phyloP scores from a whole-genome alignment of 2,797 vertebrate species.

The Nannoperca obscura region DNA sequence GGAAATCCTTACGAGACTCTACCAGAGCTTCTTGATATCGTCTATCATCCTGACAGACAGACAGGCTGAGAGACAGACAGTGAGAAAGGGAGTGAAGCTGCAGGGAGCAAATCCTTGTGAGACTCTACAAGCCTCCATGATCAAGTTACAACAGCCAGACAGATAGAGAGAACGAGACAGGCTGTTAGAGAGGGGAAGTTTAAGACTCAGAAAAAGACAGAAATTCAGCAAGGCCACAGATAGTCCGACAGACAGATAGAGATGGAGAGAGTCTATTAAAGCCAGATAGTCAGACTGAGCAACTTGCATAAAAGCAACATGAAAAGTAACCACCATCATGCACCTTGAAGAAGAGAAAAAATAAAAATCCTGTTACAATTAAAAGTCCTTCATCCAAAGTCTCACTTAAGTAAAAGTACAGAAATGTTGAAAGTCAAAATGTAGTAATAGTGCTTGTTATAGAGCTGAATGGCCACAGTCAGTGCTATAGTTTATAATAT shows the following conservation, averaged over 20 bases:
- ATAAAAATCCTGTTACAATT: too few relatives aligned
- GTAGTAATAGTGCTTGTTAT: too few relatives aligned
- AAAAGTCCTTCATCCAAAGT: too few relatives aligned
- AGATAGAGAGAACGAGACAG: conserved; percentile 22
- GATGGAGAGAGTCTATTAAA: neutral
- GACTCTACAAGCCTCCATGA: conserved; percentile 37
- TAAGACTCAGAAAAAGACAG: conserved; percentile 12
- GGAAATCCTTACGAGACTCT: conserved; percentile 59
- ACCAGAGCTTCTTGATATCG: conserved; percentile 41
- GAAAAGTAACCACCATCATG: too few relatives aligned
- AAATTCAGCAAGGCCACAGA: conserved; percentile 5
- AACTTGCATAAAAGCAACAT: too few relatives aligned
- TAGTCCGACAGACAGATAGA: neutral
- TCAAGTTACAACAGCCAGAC: conserved; percentile 42
- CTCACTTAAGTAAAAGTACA: too few relatives aligned
- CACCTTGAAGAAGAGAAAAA: neutral
- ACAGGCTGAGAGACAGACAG: conserved; percentile 43
- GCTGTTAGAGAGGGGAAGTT: conserved; percentile 29
- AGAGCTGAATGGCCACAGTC: too few relatives aligned
- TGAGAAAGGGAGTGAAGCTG: conserved; percentile 18
- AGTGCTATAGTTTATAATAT: too few relatives aligned
- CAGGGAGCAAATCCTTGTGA: conserved; percentile 57
- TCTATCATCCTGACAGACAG: conserved; percentile 55
- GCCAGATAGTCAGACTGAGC: neutral
- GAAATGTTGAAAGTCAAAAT: too few relatives aligned